phyloP scores from a whole-genome alignment of 1,140 invertebrate genomes.

The Sitophilus oryzae region DNA sequence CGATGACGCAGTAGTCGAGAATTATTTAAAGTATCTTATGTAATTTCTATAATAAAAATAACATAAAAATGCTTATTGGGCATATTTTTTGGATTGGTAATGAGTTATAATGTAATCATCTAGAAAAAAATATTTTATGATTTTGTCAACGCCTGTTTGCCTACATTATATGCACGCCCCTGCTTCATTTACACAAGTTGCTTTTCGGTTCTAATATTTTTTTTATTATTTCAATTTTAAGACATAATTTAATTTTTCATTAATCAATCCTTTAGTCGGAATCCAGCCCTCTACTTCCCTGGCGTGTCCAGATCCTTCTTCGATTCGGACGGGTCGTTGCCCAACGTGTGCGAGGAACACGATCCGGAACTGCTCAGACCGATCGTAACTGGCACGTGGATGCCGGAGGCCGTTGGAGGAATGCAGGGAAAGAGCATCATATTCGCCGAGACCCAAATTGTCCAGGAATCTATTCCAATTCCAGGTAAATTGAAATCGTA shows the following conservation, averaged over 20 bases:
- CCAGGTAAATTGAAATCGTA: slow-evolving; percentile 51
- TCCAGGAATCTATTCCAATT: slow-evolving; percentile 90
- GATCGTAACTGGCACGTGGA: slow-evolving; percentile 78
- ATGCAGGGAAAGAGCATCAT: slow-evolving; percentile 73
- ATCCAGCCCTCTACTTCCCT: slow-evolving; percentile 53
- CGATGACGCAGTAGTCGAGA: too few relatives aligned
- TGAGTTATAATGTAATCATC: too few relatives aligned
- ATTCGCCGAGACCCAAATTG: slow-evolving; percentile 86
- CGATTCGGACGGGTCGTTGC: slow-evolving; percentile 48
- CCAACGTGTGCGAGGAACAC: slow-evolving; percentile 72
- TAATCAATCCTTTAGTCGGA: slow-evolving; percentile 36
- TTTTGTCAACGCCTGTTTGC: too few relatives aligned
- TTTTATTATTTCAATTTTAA: not conserved
- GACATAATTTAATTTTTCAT: too few relatives aligned
- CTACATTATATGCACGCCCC: too few relatives aligned
- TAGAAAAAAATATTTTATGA: too few relatives aligned
- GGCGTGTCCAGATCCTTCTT: slow-evolving; percentile 54
- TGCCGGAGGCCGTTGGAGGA: slow-evolving; percentile 77
- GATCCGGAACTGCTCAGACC: slow-evolving; percentile 76
- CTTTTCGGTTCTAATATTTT: slow-evolving; percentile 22
- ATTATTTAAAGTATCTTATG: too few relatives aligned
- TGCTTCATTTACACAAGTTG: too few relatives aligned
- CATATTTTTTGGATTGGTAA: too few relatives aligned
- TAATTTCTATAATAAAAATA: too few relatives aligned
- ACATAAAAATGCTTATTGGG: too few relatives aligned